These are phyloP conservation scores for Pedionomus torquatus DNA, from an alignment of 2,113 vertebrate species.

Conservation along the genomic window DNA sequence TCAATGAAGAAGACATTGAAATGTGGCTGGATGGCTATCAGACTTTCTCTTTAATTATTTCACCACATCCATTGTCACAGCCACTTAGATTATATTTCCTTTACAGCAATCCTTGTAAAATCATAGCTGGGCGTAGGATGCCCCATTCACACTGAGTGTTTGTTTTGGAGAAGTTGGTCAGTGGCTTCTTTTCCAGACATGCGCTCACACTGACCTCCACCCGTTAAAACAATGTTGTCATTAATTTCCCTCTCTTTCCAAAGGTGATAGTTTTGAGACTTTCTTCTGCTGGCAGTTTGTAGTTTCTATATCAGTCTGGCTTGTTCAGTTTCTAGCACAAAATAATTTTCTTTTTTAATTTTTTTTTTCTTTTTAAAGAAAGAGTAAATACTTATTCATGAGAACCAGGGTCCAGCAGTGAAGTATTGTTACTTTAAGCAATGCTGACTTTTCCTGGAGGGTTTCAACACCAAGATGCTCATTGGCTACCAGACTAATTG, in stretches of 20 bases:
- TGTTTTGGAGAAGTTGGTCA: background rate
- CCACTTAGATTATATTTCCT: background rate
- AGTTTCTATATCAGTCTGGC: constrained; percentile 3
- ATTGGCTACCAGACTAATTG: constrained; percentile 66
- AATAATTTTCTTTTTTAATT: background rate
- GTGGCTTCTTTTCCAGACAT: background rate
- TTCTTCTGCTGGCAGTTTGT: background rate
- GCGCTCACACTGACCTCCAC: background rate
- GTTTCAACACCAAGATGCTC: constrained; percentile 40
- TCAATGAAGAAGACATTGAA: background rate
- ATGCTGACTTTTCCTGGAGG: constrained; percentile 60
- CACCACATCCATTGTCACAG: background rate
- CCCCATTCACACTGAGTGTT: fast-evolving
- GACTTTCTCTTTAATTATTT: background rate
- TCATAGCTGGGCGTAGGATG: background rate
- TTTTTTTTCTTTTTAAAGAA: background rate
- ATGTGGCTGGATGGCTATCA: background rate
- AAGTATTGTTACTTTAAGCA: constrained; percentile 35
- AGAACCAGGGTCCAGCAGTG: background rate
- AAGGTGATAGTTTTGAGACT: background rate
- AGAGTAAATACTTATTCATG: background rate
- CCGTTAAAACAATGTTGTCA: background rate
- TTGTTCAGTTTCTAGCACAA: background rate
- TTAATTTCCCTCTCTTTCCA: background rate
- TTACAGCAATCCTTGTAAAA: background rate